phyloP scores from a whole-genome alignment of 2,888 invertebrate genomes.

The Orthonevra nobilis region DNA sequence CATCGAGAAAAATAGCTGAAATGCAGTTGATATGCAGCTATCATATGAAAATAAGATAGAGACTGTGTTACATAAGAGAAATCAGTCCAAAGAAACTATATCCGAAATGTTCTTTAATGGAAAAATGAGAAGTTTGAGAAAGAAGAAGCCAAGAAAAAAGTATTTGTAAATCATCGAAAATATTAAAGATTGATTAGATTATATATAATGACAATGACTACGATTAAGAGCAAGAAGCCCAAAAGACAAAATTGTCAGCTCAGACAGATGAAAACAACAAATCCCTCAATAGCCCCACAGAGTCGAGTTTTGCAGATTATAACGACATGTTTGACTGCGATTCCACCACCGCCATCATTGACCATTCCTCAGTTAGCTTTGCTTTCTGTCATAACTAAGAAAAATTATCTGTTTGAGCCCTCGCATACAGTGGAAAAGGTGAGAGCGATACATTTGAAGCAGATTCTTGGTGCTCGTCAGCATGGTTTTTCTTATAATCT shows the following conservation, averaged over 20 bases:
- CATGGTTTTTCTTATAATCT: constrained; percentile 87
- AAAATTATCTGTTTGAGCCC: constrained; percentile 80
- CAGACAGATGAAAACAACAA: constrained; percentile 61
- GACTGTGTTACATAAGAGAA: constrained; percentile 1
- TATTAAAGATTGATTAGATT: constrained; percentile 80
- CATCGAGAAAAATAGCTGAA: constrained; percentile 78
- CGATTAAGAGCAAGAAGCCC: constrained; percentile 70
- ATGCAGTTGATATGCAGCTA: constrained; percentile 77
- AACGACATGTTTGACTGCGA: constrained; percentile 84
- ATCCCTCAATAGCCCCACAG: constrained; percentile 74
- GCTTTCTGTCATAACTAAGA: constrained; percentile 83
- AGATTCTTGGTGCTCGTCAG: constrained; percentile 83
- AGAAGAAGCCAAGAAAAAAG: background rate
- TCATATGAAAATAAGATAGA: constrained; percentile 45
- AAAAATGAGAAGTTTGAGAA: constrained; percentile 75
- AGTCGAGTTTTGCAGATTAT: constrained; percentile 78
- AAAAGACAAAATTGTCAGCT: background rate
- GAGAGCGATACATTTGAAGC: constrained; percentile 82
- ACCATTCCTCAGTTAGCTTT: constrained; percentile 86
- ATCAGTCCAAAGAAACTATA: constrained; percentile 31
- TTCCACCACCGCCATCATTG: constrained; percentile 88
- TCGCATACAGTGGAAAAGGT: constrained; percentile 76
- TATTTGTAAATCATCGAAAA: constrained; percentile 26
- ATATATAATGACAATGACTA: constrained; percentile 85
- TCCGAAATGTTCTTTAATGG: constrained; percentile 77